Evolutionary conservation across 2,888 invertebrate genomes (phyloP), one percentile per base, ranked within the genome.

Genomic region (Piscicola geometra): DNA sequence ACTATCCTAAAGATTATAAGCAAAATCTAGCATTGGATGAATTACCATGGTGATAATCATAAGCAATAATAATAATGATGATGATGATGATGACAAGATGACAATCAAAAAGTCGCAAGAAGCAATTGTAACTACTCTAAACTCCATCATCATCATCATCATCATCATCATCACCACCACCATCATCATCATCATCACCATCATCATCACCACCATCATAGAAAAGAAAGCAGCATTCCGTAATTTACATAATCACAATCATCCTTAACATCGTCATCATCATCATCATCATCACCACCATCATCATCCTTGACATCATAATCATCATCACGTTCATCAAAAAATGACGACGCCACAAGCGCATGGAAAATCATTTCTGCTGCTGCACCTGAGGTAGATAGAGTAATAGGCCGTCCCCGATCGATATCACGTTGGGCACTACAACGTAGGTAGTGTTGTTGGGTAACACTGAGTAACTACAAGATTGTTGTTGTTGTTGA

Each of bases 371-470:
- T 33, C 5, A 21, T 68, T 33, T 21, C 30, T 68, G 68, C 30
- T 68, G 68, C n/a, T 28, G n/a, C 3, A 21, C 12, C n/a, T 68
- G 30, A 68, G 68, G 68, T 52, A 71, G 71, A 50, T 41, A 71
- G n/a, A 71, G 52, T 33, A 71, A 50, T 25, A 71, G 33, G 15
- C 50, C n/a, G 56, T 71, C 56, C 21, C 71, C 71, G 18, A 71
- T 35, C 1, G 50, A 15, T 9, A 71, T 30, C 25, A 56, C 28
- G 33, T 71, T 71, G 2, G 71, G 71, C 47, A 71, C 50, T 30
- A 50, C 50, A 1, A 71, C 56, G 9, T 36, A 41, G 1, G 71
- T 50, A 1, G 71, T 32, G 36, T 41, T 41, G 1, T 30, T 41
- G 2, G 50, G 3, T 1, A 71, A 9, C 64, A 64, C 30, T 9